Evolutionary conservation across 2,888 invertebrate genomes (phyloP).

Genomic region (Therioaphis trifolii): DNA sequence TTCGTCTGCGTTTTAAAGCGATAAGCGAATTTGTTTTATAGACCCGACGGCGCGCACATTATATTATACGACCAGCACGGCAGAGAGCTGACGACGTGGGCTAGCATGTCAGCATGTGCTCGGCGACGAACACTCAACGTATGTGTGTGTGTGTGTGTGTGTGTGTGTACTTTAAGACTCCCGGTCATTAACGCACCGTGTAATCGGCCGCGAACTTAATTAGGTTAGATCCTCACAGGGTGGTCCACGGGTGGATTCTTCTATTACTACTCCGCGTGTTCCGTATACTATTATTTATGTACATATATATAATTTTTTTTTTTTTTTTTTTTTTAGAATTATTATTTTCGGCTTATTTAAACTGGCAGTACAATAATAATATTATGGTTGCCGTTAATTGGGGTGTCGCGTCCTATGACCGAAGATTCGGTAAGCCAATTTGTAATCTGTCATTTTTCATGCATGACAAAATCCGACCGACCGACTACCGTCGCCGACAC

Average conservation of each 20-base stretch:
- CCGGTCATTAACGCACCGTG: conserved; percentile 41
- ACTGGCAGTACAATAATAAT: conserved; percentile 5
- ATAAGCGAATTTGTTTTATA: conserved; percentile 47
- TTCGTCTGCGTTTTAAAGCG: conserved; percentile 51
- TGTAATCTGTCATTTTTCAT: conserved; percentile 34
- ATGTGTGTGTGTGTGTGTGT: neutral
- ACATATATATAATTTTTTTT: no score
- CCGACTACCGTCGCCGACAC: neutral
- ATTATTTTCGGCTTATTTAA: conserved; percentile 41
- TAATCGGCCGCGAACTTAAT: conserved; percentile 54
- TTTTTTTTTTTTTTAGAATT: conserved; percentile 18
- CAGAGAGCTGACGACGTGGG: no score
- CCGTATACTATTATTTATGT: neutral
- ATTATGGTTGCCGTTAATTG: conserved; percentile 57
- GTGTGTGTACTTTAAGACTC: neutral
- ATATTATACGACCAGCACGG: no score
- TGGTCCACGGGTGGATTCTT: conserved; percentile 20
- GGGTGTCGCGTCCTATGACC: conserved; percentile 19
- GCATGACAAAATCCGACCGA: neutral
- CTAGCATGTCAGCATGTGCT: conserved; percentile 21
- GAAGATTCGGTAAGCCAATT: conserved; percentile 17
- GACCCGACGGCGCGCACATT: neutral
- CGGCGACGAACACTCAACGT: neutral
- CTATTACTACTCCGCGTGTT: neutral
- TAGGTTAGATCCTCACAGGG: conserved; percentile 34